These are phyloP conservation scores for Nylanderia fulva DNA, from an alignment of 1,140 invertebrate species.

Conservation along the genomic window DNA sequence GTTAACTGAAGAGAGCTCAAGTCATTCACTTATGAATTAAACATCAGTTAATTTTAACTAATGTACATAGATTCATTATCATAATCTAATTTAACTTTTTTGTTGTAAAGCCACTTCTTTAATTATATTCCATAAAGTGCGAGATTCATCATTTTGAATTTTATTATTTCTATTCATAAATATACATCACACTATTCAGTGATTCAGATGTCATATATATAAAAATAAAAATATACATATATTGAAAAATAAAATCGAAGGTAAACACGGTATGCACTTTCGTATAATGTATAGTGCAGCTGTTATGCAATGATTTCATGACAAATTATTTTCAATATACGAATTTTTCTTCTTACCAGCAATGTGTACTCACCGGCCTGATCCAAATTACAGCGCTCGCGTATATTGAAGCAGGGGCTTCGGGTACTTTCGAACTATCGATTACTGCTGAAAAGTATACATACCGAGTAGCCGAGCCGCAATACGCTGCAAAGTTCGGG, in stretches of 20 bases:
- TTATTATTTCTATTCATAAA: not conserved
- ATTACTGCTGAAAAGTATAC: conserved; percentile 58
- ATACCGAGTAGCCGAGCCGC: conserved; percentile 41
- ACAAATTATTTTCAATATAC: not conserved
- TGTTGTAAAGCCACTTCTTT: not conserved
- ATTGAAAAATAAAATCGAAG: not conserved
- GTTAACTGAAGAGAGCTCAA: not conserved
- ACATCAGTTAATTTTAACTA: conserved; percentile 29
- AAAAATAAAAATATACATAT: not conserved
- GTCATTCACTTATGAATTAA: conserved; percentile 23
- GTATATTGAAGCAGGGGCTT: conserved; percentile 30
- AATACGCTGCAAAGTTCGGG: conserved; percentile 51
- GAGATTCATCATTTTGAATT: not conserved
- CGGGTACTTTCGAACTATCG: conserved; percentile 55
- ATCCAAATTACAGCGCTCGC: conserved; percentile 33
- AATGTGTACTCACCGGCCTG: not conserved
- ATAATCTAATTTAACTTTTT: not conserved
- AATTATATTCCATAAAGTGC: not conserved
- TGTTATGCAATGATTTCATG: no score
- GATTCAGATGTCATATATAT: not conserved
- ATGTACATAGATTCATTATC: not conserved
- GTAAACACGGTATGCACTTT: not conserved
- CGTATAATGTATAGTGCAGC: not conserved
- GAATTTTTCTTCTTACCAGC: no score
- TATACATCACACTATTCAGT: not conserved